Conservation (phyloP, 2,888 invertebrate genomes). For the Camptogramma bilineatum region DNA sequence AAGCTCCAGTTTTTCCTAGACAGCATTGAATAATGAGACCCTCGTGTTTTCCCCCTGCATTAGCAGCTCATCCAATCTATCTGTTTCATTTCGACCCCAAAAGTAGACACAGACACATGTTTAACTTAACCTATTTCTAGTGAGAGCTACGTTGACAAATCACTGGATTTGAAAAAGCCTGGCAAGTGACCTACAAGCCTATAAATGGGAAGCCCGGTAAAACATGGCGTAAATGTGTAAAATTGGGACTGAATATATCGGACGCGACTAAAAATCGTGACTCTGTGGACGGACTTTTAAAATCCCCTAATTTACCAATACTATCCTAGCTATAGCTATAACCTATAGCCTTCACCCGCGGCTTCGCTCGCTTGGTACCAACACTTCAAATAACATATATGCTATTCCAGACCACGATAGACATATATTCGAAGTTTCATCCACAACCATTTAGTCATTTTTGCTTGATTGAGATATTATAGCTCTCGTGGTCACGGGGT, state of each 20-base stretch:
- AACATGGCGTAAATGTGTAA: conserved; percentile 3
- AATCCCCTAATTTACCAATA: no score
- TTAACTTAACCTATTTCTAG: conserved; percentile 24
- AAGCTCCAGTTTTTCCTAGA: not conserved
- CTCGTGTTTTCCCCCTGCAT: conserved; percentile 2
- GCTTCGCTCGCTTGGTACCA: not conserved
- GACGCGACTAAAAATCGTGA: not conserved
- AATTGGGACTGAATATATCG: not conserved
- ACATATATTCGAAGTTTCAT: no score
- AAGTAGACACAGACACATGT: conserved; percentile 16
- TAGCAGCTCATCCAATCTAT: conserved; percentile 24
- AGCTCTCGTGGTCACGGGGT: no score
- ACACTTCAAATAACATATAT: no score
- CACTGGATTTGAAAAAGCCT: conserved; percentile 12
- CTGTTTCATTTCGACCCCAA: conserved; percentile 14
- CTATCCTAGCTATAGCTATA: no score
- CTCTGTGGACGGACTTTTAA: not conserved
- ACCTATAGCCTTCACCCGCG: not conserved
- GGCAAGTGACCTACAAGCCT: conserved; percentile 19
- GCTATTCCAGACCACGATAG: no score
- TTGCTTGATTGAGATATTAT: no score
- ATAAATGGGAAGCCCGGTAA: conserved; percentile 7
- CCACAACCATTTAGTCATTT: no score
- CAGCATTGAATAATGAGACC: not conserved
- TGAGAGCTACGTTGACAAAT: conserved; percentile 28